phyloP scores from a whole-genome alignment of 2,797 vertebrate genomes.

The Girardinus metallicus region DNA sequence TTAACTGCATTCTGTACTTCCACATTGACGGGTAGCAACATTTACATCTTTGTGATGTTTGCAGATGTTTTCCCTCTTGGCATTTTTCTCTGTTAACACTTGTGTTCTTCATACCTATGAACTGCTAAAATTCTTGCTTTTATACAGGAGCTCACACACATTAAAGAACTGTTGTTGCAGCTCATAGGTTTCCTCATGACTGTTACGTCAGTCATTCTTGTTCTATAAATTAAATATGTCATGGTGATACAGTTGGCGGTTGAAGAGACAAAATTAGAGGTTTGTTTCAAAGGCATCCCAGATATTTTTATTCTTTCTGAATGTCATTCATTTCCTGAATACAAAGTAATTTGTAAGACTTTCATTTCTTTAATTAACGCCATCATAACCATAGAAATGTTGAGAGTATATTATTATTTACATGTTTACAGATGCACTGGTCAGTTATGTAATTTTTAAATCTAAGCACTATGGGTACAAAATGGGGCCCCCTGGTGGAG shows the following conservation, averaged over 20 bases:
- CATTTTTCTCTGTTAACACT: background rate
- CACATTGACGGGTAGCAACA: background rate
- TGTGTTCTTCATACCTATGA: background rate
- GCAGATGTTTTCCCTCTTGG: background rate
- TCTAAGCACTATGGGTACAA: background rate
- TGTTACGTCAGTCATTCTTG: background rate
- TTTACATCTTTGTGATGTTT: background rate
- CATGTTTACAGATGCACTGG: background rate
- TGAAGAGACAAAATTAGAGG: background rate
- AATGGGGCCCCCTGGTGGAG: slow-evolving; percentile 47
- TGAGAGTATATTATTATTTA: background rate
- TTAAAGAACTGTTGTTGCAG: background rate
- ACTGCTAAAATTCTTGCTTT: background rate
- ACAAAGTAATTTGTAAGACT: background rate
- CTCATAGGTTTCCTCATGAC: background rate
- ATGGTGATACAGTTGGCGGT: background rate
- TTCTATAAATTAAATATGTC: background rate
- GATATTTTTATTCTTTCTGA: background rate
- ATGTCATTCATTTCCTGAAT: background rate
- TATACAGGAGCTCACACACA: background rate
- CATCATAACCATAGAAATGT: background rate
- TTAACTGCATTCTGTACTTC: background rate
- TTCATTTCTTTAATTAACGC: background rate
- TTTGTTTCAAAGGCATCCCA: background rate
- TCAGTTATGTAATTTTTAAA: background rate